phyloP scores from a whole-genome alignment of 2,888 invertebrate genomes.

The Calameuta idolon region DNA sequence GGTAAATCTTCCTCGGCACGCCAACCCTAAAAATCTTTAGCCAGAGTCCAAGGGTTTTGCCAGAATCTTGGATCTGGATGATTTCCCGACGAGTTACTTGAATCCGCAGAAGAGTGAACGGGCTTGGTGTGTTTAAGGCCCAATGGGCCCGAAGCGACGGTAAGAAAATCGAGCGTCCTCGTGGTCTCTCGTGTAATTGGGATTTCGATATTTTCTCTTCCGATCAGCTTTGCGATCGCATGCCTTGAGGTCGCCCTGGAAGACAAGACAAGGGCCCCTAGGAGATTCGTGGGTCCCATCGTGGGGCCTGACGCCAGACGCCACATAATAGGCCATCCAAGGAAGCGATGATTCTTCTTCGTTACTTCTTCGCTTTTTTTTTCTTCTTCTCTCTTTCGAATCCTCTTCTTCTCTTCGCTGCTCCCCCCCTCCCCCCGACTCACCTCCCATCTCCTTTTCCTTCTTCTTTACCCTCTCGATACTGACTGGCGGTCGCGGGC shows the following conservation, averaged over 20 bases:
- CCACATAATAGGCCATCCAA: constrained; percentile 46
- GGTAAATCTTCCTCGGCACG: constrained; percentile 59
- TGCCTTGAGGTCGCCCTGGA: constrained; percentile 42
- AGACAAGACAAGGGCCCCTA: neutral
- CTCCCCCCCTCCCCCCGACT: constrained; percentile 18
- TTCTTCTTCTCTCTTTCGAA: constrained; percentile 7
- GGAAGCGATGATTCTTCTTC: neutral
- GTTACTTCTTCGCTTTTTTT: constrained; percentile 1
- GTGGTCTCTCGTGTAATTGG: neutral
- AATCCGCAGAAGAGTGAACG: neutral
- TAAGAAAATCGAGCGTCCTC: neutral
- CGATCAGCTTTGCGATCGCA: constrained; percentile 29
- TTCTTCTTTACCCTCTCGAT: neutral
- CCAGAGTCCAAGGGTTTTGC: neutral
- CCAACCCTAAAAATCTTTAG: constrained; percentile 35
- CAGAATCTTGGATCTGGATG: neutral
- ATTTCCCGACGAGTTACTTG: neutral
- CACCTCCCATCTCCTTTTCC: neutral
- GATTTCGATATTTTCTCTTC: neutral
- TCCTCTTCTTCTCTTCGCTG: constrained; percentile 28
- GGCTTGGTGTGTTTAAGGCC: neutral
- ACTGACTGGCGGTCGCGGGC: constrained; percentile 10
- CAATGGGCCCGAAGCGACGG: neutral
- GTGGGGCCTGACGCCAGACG: constrained; percentile 43
- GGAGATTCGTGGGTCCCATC: constrained; percentile 27